A percentile compares a stretch with the other conserved stretches of the same genome.
phyloP scores from a whole-genome alignment of 2,797 vertebrate species.

The Sebastes aleutianus region DNA sequence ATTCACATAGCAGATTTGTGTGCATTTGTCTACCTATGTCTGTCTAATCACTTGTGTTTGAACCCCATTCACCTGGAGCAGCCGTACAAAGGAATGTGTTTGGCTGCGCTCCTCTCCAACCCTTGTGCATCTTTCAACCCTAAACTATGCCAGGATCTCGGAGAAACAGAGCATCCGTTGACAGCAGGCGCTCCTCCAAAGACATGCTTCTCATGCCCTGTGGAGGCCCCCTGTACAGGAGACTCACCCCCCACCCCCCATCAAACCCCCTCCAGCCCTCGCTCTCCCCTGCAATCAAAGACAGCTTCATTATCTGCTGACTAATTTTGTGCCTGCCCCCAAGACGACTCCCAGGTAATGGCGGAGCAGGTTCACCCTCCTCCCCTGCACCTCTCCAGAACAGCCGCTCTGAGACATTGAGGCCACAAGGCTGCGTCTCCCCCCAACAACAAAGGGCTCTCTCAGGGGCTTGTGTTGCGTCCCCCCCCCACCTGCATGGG shows the following conservation, averaged over 20 bases:
- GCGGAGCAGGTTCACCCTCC: constrained; percentile 75
- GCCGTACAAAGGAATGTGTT: constrained; percentile 65
- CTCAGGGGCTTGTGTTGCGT: constrained; percentile 67
- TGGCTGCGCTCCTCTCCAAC: constrained; percentile 42
- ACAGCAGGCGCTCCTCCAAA: constrained; percentile 76
- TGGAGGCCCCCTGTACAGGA: constrained; percentile 69
- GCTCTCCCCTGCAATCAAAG: constrained; percentile 70
- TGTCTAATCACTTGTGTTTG: constrained; percentile 27
- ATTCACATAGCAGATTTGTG: background rate
- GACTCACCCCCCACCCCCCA: constrained; percentile 38
- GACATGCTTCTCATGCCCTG: constrained; percentile 75
- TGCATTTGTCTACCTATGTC: constrained; percentile 2
- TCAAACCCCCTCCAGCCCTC: constrained; percentile 51
- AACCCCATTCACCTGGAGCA: constrained; percentile 58
- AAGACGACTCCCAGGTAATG: constrained; percentile 85
- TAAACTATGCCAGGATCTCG: constrained; percentile 64
- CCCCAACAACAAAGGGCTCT: constrained; percentile 81
- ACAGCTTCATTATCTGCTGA: constrained; percentile 88
- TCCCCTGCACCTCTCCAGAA: constrained; percentile 41
- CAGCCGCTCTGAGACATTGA: constrained; percentile 70
- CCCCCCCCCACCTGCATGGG: constrained; percentile 33
- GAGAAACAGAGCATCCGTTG: constrained; percentile 75
- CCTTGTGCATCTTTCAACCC: constrained; percentile 71
- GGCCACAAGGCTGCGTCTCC: constrained; percentile 75
- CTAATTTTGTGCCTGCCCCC: constrained; percentile 81